Base-by-base conservation (phyloP, 2,113 vertebrate species). In the cat (Felis catus) region DNA sequence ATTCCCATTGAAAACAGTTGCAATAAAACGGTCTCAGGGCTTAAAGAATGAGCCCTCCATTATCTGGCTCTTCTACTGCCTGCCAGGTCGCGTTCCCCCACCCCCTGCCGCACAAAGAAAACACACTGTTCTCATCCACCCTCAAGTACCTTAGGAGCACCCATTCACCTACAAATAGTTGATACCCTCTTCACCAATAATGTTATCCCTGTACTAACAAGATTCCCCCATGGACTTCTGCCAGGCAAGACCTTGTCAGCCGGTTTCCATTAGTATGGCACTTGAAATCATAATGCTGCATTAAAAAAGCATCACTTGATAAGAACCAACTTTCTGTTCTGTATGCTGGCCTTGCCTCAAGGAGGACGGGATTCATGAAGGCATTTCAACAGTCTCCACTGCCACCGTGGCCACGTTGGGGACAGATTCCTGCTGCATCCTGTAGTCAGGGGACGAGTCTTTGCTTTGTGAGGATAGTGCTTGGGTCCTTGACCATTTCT, bases 1-100 rank as follows among this genome's bases (percentile, higher is more conserved):
- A 84, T 97, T 94, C 92, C 86, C 87, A 92, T 89, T 97, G 94
- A 98, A 96, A 98, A 87, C 41, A 51, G 23, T 88, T 74, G 83
- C 94, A 90, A 83, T 96, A 61, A 96, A 29, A 97, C 96, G 78
- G 94, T 89, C 96, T 86, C 8, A 0, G 96, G 76, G 83, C 82
- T 95, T 96, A 94, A 96, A 97, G 96, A 93, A 92, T 84, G 71
- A 89, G 90, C 48, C 73, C n/a, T 74, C 88, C 63, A 61, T 90
- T 95, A 70, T 95, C 61, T 90, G 91, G 89, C 74, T 96, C 63
- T 36, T 36, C 83, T 48, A 78, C 29, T 55, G 97, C 92, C 89
- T 95, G 80, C 63, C 4, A 6, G 53, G 74, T 23, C 5, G 27
- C 86, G 41, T 65, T 95, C 68, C 79, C 55, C 66, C 86, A 91